Percentiles rank a stretch among this genome's conserved stretches.
Evolutionary conservation across 2,113 vertebrate species (phyloP).

Genomic region (Tetrao urogallus): DNA sequence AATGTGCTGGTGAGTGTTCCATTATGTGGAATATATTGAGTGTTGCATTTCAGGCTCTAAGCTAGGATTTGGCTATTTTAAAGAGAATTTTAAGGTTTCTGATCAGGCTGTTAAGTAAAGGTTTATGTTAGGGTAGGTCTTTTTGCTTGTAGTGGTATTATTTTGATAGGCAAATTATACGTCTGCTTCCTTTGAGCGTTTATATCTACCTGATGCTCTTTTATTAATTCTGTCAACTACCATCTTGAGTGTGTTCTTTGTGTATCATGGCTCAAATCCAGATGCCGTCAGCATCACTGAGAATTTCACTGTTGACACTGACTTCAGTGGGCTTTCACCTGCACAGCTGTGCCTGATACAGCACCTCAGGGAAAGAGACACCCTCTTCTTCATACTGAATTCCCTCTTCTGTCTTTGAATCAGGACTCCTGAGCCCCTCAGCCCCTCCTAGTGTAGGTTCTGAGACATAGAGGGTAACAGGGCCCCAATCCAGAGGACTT

Average conservation of each 20-base stretch:
- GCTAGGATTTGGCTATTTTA: neutral
- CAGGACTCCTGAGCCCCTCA: neutral
- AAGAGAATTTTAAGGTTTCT: neutral
- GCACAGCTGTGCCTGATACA: conserved; percentile 43
- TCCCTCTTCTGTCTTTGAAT: neutral
- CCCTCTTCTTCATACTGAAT: neutral
- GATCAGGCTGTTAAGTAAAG: neutral
- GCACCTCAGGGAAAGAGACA: neutral
- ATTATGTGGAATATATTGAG: neutral
- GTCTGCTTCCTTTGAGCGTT: neutral
- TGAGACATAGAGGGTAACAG: too few relatives aligned
- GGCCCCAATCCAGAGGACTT: neutral
- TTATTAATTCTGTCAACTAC: conserved; percentile 50
- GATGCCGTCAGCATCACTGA: neutral
- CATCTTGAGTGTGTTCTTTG: neutral
- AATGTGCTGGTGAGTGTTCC: neutral
- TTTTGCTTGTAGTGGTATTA: neutral
- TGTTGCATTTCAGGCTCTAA: neutral
- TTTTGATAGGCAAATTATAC: neutral
- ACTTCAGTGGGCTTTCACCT: conserved; percentile 40
- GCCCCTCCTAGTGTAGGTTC: neutral
- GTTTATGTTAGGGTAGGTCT: neutral
- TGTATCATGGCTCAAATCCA: conserved; percentile 46
- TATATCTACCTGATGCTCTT: conserved; percentile 31
- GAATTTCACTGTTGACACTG: neutral